Evolutionary conservation across 2,113 vertebrate genomes (phyloP), one percentile per base, ranked within the genome.

Genomic region (Polypterus senegalus): DNA sequence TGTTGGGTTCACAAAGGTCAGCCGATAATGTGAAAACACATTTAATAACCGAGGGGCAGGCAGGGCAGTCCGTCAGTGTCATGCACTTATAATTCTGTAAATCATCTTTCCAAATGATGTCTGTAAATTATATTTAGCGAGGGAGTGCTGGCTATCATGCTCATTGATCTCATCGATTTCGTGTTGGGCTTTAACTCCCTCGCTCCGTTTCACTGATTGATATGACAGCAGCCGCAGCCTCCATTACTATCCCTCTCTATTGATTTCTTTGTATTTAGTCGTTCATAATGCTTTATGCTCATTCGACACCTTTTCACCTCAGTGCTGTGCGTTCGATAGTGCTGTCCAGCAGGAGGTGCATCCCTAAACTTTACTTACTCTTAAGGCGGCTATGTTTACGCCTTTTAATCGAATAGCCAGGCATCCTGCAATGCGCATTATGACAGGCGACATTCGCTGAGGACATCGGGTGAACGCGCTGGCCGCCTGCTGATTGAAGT

Each of bases 1-100:
- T 27, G 27, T 27, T 27, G 27, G 55, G 9, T 47, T 48, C 62
- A 58, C 63, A 44, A 61, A 54, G 67, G 69, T 66, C 67, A 66
- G 55, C 62, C 67, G 64, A 71, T 65, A 63, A 67, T 65, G 63
- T 73, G 67, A 57, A 65, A 71, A 60, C 66, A 57, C 51, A 48
- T 0, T 81, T 69, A 82, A 81, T 80, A 77, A 79, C 82, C 59
- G 79, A 73, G 74, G 63, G 64, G 65, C 66, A 65, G 75, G 68
- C 66, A 71, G 48, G 58, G 58, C 64, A 62, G 63, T 72, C 69
- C 72, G 7, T 10, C 0, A 66, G 68, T 65, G 65, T 73, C 65
- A 74, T 76, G 67, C 63, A 68, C 67, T 68, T 73, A 70, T 74
- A 71, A 69, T 71, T 75, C 68, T 58, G 59, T 69, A 77, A 81